A percentile compares a stretch with the other conserved stretches of the same genome.
phyloP scores from a whole-genome alignment of 2,113 vertebrate genomes.

The Bambusicola thoracicus region DNA sequence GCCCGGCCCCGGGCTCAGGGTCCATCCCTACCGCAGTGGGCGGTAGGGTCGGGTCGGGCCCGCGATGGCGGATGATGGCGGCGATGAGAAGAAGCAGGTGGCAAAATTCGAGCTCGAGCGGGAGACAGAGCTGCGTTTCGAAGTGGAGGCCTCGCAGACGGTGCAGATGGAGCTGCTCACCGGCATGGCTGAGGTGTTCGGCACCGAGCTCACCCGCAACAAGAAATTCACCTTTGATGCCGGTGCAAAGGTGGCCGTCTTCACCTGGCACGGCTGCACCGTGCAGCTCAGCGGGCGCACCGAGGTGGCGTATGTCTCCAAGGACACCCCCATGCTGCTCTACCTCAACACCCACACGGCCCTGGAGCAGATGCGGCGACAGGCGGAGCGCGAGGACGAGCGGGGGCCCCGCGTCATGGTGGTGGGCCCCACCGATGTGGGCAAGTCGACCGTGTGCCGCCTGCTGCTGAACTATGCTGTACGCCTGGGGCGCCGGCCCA shows the following conservation, averaged over 20 bases:
- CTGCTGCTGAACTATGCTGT: slow-evolving; percentile 93
- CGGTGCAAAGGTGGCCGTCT: slow-evolving; percentile 94
- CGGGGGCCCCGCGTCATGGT: slow-evolving; percentile 96
- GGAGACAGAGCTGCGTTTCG: slow-evolving; percentile 96
- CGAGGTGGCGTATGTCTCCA: slow-evolving; percentile 95
- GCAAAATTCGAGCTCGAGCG: slow-evolving; percentile 93
- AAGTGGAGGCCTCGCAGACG: slow-evolving; percentile 91
- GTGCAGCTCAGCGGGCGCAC: slow-evolving; percentile 92
- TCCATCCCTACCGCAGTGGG: not conserved
- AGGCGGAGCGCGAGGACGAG: slow-evolving; percentile 94
- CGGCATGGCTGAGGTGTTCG: slow-evolving; percentile 94
- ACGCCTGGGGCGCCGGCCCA: slow-evolving; percentile 94
- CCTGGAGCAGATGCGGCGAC: slow-evolving; percentile 96
- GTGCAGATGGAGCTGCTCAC: slow-evolving; percentile 91
- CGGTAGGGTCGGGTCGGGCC: not conserved
- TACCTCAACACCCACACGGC: slow-evolving; percentile 97
- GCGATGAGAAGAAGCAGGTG: slow-evolving; percentile 84
- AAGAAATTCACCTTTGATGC: slow-evolving; percentile 95
- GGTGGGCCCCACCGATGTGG: slow-evolving; percentile 94
- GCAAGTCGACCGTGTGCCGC: slow-evolving; percentile 92
- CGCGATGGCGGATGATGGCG: slow-evolving; percentile 74
- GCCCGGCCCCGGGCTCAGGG: no score
- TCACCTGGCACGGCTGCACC: slow-evolving; percentile 97
- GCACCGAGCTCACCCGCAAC: slow-evolving; percentile 94
- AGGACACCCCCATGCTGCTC: slow-evolving; percentile 96